These are phyloP conservation scores for Phthorimaea operculella DNA, from an alignment of 1,140 invertebrate species.

Conservation along the genomic window DNA sequence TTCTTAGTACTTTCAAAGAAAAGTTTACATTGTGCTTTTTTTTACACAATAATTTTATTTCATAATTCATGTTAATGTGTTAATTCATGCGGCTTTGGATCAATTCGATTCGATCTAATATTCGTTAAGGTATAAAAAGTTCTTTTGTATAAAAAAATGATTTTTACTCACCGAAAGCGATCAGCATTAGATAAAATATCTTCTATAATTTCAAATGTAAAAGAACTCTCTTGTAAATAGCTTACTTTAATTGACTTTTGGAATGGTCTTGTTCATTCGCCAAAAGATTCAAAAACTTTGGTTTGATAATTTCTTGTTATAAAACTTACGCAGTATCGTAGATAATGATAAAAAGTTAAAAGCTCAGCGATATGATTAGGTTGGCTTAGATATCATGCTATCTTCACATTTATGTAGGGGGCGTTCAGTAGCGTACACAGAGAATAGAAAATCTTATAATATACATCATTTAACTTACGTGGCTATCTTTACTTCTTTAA, in stretches of 20 bases:
- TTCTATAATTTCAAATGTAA: constrained; percentile 22
- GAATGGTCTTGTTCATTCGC: constrained; percentile 39
- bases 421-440: neutral
- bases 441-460: neutral
- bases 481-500: neutral
- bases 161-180: constrained; percentile 3
- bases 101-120: neutral
- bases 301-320: constrained; percentile 6
- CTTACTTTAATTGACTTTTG: constrained; percentile 53
- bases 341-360: constrained; percentile 24
- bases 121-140: constrained; percentile 9
- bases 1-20: no score
- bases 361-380: constrained; percentile 35
- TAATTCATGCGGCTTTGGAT: neutral
- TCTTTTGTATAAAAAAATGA: constrained; percentile 16
- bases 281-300: constrained; percentile 14
- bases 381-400: constrained; percentile 27
- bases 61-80: neutral
- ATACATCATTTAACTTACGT: neutral
- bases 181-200: constrained; percentile 30
- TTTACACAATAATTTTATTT: no score
- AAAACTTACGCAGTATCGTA: constrained; percentile 5
- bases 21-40: no score
- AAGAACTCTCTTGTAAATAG: constrained; percentile 25
- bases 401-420: neutral